Base-by-base conservation (phyloP, 2,113 vertebrate genomes). In the Oryzias melastigma region DNA sequence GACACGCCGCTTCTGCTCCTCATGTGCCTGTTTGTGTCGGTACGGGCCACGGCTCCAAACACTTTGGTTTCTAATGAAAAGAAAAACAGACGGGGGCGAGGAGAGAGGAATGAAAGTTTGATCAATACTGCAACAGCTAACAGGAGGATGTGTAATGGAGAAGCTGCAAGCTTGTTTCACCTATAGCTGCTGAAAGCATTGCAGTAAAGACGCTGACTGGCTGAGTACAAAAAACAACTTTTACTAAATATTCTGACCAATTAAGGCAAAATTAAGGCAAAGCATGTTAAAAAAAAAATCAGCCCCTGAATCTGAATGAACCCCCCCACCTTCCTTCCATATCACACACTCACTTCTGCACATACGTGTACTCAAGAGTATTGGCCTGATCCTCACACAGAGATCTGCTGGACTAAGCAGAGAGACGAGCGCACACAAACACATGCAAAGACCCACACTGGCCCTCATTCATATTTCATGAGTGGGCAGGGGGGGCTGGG, bases 21-120 rank as follows among this genome's bases (percentile, higher is more conserved):
- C 96, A 98, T 98, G 95, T 93, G 94, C 88, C 87, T 92, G 79
- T 75, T 85, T 94, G 92, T 90, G 92, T 90, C 86, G 78, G 82
- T 89, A 35, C 90, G 86, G 87, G 85, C 91, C 89, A 77, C 89
- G 66, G n/a, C 85, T 85, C 83, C 76, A 86, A 89, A 90, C 82
- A 85, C 80, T 85, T 75, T 86, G 62, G 70, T 80, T 79, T 86
- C 84, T 91, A 87, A 59, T 15, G 50, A 60, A 75, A 16, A 18
- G 60, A 55, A 6, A 57, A 15, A 61, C 5, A 58, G 16, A 64
- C 20, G 43, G 42, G 25, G 6, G 25, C 48, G 43, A 56, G 25
- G 40, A 52, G 15, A 58, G 19, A 27, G 0, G 42, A 52, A 59
- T 43, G 44, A 65, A 41, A 53, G 22, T 41, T 43, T 61, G 15